Percentiles rank a stretch among this genome's conserved stretches.
These are phyloP conservation scores for Sesia bembeciformis DNA, from an alignment of 2,888 invertebrate genomes.

Conservation along the genomic window DNA sequence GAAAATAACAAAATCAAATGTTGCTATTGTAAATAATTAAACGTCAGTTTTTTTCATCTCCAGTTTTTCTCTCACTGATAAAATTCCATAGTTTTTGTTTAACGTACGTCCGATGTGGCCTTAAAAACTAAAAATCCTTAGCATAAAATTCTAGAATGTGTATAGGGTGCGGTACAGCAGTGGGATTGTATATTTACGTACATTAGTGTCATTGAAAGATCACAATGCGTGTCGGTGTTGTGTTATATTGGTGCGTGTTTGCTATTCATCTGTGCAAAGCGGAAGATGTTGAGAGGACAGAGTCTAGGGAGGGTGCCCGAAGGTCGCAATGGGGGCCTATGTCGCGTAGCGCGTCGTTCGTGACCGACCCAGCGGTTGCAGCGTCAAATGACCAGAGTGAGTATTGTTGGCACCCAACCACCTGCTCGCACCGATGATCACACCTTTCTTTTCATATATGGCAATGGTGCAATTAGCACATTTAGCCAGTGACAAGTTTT, in stretches of 20 bases:
- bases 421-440: slow-evolving; percentile 30
- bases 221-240: slow-evolving; percentile 69
- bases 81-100: slow-evolving; percentile 26
- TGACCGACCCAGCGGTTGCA: slow-evolving; percentile 39
- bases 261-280: slow-evolving; percentile 65
- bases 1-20: too few relatives aligned
- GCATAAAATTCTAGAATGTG: slow-evolving; percentile 54
- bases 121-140: slow-evolving; percentile 34
- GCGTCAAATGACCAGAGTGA: slow-evolving; percentile 64
- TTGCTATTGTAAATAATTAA: too few relatives aligned
- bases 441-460: slow-evolving; percentile 37
- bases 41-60: neutral
- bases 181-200: slow-evolving; percentile 43
- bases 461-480: too few relatives aligned
- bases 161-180: slow-evolving; percentile 46
- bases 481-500: too few relatives aligned
- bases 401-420: slow-evolving; percentile 17
- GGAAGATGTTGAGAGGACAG: slow-evolving; percentile 64
- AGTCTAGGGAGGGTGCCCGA: slow-evolving; percentile 50
- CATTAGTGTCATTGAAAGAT: slow-evolving; percentile 58
- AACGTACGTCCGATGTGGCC: slow-evolving; percentile 53
- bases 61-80: neutral
- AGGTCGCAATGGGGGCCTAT: slow-evolving; percentile 60
- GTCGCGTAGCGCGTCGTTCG: slow-evolving; percentile 47
- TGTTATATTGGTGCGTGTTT: slow-evolving; percentile 69